Evolutionary conservation across 1,140 invertebrate species (phyloP).

Genomic region (Muscidifurax raptorellus): DNA sequence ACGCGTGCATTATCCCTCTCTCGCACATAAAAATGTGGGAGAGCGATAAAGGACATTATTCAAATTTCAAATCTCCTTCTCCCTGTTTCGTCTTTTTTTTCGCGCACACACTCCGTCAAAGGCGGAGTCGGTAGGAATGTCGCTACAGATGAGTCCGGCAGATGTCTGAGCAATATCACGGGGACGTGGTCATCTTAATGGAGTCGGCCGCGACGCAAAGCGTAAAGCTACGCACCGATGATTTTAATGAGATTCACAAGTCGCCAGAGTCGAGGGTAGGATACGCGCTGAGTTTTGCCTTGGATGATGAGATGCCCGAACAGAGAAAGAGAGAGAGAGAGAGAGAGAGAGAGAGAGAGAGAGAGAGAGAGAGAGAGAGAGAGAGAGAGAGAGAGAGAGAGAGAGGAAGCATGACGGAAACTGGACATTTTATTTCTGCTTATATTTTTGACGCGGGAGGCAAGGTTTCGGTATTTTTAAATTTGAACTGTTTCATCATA

Average conservation of each 20-base stretch:
- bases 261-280: not conserved
- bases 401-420: too few species aligned
- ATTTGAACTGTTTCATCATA: not conserved
- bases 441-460: too few species aligned
- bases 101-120: not conserved
- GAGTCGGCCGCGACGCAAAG: conserved; percentile 62
- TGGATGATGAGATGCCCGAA: not conserved
- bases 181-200: conserved; percentile 74
- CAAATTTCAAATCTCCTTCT: conserved; percentile 61
- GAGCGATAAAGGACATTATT: conserved; percentile 72
- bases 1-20: conserved; percentile 46
- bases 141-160: conserved; percentile 28
- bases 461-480: not conserved
- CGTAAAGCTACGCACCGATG: conserved; percentile 70
- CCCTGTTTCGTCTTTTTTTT: not conserved
- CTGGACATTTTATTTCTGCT: too few species aligned
- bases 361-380: too few species aligned
- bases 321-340: too few species aligned
- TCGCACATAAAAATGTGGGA: conserved; percentile 54
- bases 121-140: conserved; percentile 7
- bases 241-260: conserved; percentile 73
- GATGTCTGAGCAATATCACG: conserved; percentile 72
- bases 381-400: too few species aligned
- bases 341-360: too few species aligned
- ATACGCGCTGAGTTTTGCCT: not conserved